Conservation (phyloP, 1,140 invertebrate genomes). For the Bombus consobrinus region DNA sequence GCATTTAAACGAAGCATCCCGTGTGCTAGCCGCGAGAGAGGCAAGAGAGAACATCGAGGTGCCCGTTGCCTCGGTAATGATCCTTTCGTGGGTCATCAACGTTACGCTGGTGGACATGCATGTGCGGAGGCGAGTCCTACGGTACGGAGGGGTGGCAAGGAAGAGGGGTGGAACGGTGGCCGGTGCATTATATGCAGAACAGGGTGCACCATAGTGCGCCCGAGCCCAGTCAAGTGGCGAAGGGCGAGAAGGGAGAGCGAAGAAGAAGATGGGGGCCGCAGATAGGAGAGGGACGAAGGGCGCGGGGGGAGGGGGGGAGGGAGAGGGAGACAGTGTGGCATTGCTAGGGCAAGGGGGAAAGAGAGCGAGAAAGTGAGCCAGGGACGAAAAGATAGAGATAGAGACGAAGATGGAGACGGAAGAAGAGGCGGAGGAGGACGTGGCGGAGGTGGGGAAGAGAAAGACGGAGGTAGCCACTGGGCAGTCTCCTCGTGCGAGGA, state of each 20-base stretch:
- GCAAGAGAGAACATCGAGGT: conserved; percentile 9
- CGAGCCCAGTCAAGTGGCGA: conserved; percentile 53
- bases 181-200: conserved; percentile 82
- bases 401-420: conserved; percentile 62
- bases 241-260: conserved; percentile 39
- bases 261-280: conserved; percentile 51
- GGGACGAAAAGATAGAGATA: conserved; percentile 54
- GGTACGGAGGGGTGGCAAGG: conserved; percentile 10
- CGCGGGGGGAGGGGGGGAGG: no score
- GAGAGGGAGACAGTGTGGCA: conserved; percentile 14
- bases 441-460: conserved; percentile 34
- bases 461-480: conserved; percentile 71
- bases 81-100: conserved; percentile 78
- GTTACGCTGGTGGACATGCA: conserved; percentile 57
- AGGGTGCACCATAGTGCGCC: conserved; percentile 78
- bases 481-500: conserved; percentile 78
- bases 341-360: conserved; percentile 60
- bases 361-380: conserved; percentile 42
- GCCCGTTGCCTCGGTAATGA: conserved; percentile 71
- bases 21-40: neutral
- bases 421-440: conserved; percentile 51
- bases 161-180: conserved; percentile 65
- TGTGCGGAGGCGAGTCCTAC: conserved; percentile 45
- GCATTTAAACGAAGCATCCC: conserved; percentile 38
- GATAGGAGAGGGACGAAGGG: conserved; percentile 38